Evolutionary conservation across 2,797 vertebrate species (phyloP).

Genomic region (Poeciliopsis infans): DNA sequence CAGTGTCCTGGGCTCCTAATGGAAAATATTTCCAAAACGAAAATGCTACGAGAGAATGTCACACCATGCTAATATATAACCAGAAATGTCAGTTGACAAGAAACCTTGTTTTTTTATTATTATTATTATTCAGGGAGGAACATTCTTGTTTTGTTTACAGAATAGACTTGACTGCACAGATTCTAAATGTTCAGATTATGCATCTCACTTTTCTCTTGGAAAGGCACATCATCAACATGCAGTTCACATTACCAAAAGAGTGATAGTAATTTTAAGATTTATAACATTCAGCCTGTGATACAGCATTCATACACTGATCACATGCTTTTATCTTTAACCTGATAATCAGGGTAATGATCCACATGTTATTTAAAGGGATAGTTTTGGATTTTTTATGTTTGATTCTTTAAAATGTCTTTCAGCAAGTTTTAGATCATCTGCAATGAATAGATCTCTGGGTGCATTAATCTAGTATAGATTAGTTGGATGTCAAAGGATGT

Average conservation of each 20-base stretch:
- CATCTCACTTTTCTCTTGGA: slow-evolving; percentile 33
- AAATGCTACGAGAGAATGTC: slow-evolving; percentile 21
- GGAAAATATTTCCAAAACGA: slow-evolving; percentile 24
- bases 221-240: slow-evolving; percentile 36
- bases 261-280: slow-evolving; percentile 42
- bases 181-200: slow-evolving; percentile 56
- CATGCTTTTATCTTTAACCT: slow-evolving; percentile 41
- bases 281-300: slow-evolving; percentile 50
- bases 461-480: neutral
- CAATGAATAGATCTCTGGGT: neutral
- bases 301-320: slow-evolving; percentile 40
- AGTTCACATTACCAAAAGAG: slow-evolving; percentile 48
- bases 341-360: slow-evolving; percentile 67
- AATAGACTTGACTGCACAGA: slow-evolving; percentile 30
- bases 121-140: slow-evolving; percentile 32
- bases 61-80: slow-evolving; percentile 37
- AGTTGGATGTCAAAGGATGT: neutral
- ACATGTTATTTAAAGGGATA: neutral
- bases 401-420: neutral
- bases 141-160: slow-evolving; percentile 27
- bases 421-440: neutral
- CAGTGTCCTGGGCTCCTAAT: slow-evolving; percentile 23
- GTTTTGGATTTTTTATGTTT: neutral
- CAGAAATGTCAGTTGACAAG: slow-evolving; percentile 49
- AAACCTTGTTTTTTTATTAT: slow-evolving; percentile 38